Conservation (phyloP, 2,888 invertebrate genomes). For the Apomyelois bistriatella region DNA sequence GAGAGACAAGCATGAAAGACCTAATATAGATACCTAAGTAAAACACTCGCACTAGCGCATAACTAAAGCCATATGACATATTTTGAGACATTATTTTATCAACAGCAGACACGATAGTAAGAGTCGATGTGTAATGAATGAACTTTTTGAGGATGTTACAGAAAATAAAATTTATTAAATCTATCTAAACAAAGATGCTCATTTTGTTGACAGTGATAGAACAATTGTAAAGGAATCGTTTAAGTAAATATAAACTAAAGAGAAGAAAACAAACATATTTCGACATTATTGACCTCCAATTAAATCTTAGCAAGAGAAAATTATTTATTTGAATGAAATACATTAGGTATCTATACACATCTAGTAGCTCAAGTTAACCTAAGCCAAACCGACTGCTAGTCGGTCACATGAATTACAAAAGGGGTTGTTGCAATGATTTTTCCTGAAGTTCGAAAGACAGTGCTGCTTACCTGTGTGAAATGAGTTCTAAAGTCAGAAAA, state of each 20-base stretch:
- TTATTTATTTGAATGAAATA: too few relatives aligned
- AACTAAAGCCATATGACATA: conserved; percentile 24
- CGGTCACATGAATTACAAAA: too few relatives aligned
- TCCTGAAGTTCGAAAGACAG: too few relatives aligned
- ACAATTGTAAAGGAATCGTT: conserved; percentile 16
- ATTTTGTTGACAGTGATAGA: conserved; percentile 17
- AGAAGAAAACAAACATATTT: not conserved
- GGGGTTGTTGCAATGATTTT: too few relatives aligned
- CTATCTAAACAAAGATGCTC: not conserved
- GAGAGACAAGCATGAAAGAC: conserved; percentile 31
- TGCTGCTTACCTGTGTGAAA: too few relatives aligned
- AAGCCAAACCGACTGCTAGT: too few relatives aligned
- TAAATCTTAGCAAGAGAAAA: too few relatives aligned
- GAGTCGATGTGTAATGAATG: conserved; percentile 49
- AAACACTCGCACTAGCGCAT: conserved; percentile 35
- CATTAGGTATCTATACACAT: too few relatives aligned
- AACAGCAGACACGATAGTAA: conserved; percentile 40
- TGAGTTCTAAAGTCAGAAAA: too few relatives aligned
- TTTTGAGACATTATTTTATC: conserved; percentile 39
- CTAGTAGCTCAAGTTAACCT: too few relatives aligned
- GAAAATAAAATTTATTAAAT: conserved; percentile 26
- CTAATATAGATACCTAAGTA: conserved; percentile 15
- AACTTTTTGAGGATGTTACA: conserved; percentile 31
- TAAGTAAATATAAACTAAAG: too few relatives aligned
- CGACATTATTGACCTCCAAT: too few relatives aligned